phyloP scores from a whole-genome alignment of 2,888 invertebrate species.

The Rhogogaster chlorosoma region DNA sequence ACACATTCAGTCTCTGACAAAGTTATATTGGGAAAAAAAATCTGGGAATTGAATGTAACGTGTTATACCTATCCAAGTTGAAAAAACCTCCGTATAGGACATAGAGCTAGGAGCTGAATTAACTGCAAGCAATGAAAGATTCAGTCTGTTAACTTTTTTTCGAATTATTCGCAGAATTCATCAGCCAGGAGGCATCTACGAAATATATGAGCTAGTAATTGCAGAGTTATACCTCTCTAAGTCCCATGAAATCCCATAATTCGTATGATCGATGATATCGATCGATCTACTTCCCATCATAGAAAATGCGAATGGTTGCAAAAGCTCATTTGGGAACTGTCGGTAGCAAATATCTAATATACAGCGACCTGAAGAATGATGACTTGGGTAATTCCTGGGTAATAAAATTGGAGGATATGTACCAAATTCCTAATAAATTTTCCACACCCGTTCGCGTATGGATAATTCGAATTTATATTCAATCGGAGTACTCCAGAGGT shows the following conservation, averaged over 20 bases:
- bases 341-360: not conserved
- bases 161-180: not conserved
- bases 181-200: not conserved
- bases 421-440: not conserved
- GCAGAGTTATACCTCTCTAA: not conserved
- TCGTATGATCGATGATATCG: not conserved
- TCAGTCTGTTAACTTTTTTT: not conserved
- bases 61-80: not conserved
- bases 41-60: not conserved
- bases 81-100: not conserved
- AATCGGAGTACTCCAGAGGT: constrained; percentile 7
- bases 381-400: not conserved
- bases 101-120: not conserved
- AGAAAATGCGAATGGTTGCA: not conserved
- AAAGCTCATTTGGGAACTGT: not conserved
- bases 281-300: not conserved
- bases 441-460: not conserved
- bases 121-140: not conserved
- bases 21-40: constrained; percentile 17
- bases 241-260: not conserved
- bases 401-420: not conserved
- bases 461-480: constrained; percentile 14
- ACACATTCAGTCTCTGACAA: not conserved
- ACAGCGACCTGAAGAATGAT: not conserved
- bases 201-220: not conserved